Evolutionary conservation across 2,888 invertebrate species (phyloP), one percentile per base, ranked within the genome.

Genomic region (Eilema griseolum): DNA sequence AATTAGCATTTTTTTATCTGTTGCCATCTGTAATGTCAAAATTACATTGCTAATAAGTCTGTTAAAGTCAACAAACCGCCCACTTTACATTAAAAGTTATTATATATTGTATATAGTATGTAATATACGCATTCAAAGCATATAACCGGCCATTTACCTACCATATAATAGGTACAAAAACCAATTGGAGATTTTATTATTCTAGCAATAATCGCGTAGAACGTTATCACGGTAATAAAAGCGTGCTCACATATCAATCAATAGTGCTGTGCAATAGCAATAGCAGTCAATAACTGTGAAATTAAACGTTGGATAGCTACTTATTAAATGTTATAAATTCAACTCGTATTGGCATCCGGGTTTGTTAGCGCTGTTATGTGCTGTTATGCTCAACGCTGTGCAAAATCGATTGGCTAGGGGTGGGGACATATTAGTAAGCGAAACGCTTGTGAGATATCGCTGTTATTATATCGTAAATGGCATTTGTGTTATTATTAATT

Each of bases 241-340:
- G 57, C 62, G 33, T 23, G 68, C 66, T 68, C 68, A 72, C 41
- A 57, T 72, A 72, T 78, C 76, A 78, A 81, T 81, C 81, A 83
- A 72, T 69, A 72, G 65, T 69, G 71, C 76, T 74, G 76, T 65
- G 66, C 74, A 78, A 75, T 73, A 70, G 70, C 72, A 78, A 81
- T 79, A 77, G 73, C 74, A 78, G 33, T 78, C 83, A 87, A 87
- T 87, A 83, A 81, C 83, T 90, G 89, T 89, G 89, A 90, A 90
- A 90, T 89, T 70, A 83, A 90, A 90, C 83, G 71, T 82, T 83
- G 83, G 77, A 82, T 80, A 81, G 77, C 52, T 52, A 7, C n/a
- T 84, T 86, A 86, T 85, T 85, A 81, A 85, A 85, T 80, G 84
- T 80, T 76, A 84, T 81, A 84, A 82, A 83, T 80, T 73, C 74